phyloP scores from a whole-genome alignment of 2,113 vertebrate genomes.

The Noturus placidus region DNA sequence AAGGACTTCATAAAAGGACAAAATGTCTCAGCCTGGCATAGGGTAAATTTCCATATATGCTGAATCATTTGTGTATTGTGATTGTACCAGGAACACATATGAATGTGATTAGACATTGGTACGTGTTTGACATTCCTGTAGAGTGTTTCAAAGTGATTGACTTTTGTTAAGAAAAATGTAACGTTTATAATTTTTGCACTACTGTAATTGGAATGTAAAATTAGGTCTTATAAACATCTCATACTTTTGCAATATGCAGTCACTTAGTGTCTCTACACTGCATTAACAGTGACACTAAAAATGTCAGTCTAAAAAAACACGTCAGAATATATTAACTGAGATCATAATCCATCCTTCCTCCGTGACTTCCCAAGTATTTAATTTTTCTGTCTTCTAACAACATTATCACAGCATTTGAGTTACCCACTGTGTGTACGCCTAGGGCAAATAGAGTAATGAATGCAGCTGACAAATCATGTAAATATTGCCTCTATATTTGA shows the following conservation, averaged over 20 bases:
- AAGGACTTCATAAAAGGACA: background rate
- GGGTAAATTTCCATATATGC: background rate
- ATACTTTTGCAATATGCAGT: background rate
- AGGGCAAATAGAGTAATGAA: background rate
- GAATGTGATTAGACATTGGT: background rate
- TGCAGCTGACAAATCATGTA: background rate
- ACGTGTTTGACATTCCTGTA: background rate
- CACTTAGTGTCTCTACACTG: background rate
- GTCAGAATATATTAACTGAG: background rate
- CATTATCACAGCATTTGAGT: background rate
- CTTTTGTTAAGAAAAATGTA: background rate
- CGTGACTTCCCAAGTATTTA: background rate
- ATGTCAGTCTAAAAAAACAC: background rate
- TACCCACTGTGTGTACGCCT: background rate
- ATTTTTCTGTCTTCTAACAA: slow-evolving; percentile 6
- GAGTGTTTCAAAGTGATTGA: background rate
- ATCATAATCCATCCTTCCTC: background rate
- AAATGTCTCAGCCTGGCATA: background rate
- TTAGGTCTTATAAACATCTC: background rate
- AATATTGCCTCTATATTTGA: slow-evolving; percentile 5
- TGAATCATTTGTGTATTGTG: slow-evolving; percentile 17
- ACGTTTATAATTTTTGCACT: background rate
- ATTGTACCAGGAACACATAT: background rate
- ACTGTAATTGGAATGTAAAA: background rate
- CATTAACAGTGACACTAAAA: background rate